Conservation (phyloP, 2,797 vertebrate species). For the Pipistrellus kuhlii region DNA sequence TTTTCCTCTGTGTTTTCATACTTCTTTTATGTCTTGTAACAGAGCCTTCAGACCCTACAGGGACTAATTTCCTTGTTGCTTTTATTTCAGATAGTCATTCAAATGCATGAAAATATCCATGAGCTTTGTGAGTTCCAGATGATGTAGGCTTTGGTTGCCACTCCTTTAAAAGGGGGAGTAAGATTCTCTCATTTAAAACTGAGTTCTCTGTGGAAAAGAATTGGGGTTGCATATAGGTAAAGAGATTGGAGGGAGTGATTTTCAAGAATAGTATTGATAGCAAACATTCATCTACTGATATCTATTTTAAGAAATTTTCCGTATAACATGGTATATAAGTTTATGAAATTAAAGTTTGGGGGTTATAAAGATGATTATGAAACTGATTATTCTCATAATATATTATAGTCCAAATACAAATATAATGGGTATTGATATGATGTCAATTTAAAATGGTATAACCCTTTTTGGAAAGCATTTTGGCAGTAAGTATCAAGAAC, state of each 20-base stretch:
- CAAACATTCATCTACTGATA: neutral
- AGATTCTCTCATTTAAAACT: slow-evolving; percentile 27
- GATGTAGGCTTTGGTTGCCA: slow-evolving; percentile 7
- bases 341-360: slow-evolving; percentile 35
- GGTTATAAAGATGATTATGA: slow-evolving; percentile 20
- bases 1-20: slow-evolving; percentile 45
- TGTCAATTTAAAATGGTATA: slow-evolving; percentile 58
- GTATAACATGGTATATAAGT: neutral
- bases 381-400: slow-evolving; percentile 49
- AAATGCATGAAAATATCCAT: slow-evolving; percentile 35
- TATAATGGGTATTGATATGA: slow-evolving; percentile 70
- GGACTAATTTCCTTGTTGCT: slow-evolving; percentile 16
- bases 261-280: slow-evolving; percentile 10
- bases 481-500: slow-evolving; percentile 38
- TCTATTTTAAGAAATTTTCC: slow-evolving; percentile 21
- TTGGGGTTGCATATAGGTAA: neutral
- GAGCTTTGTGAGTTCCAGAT: slow-evolving; percentile 30
- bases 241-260: neutral
- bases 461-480: slow-evolving; percentile 67
- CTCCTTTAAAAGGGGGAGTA: neutral
- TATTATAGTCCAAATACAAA: slow-evolving; percentile 39
- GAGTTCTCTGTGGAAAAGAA: slow-evolving; percentile 15
- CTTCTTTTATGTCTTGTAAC: neutral
- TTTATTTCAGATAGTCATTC: slow-evolving; percentile 53
- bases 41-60: neutral